Conservation (phyloP, 2,888 invertebrate genomes). For the Parochlus steinenii region DNA sequence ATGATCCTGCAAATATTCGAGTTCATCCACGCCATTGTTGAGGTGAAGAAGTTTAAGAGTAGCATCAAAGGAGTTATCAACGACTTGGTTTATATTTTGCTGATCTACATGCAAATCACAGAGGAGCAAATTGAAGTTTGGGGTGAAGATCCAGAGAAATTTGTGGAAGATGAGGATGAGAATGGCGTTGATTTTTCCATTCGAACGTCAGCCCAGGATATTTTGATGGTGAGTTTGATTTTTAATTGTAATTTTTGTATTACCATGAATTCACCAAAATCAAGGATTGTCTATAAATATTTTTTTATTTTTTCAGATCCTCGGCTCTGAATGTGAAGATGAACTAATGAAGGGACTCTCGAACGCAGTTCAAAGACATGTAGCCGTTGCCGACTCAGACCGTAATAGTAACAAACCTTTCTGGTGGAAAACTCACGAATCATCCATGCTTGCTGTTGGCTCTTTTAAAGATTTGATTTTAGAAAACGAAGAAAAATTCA, state of each 20-base stretch:
- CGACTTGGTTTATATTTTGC: slow-evolving; percentile 46
- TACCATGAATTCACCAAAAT: too few species aligned
- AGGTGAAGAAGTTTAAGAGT: slow-evolving; percentile 36
- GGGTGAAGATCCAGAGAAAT: slow-evolving; percentile 45
- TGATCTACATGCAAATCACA: slow-evolving; percentile 52
- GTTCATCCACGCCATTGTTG: slow-evolving; percentile 44
- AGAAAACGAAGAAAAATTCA: slow-evolving; percentile 25
- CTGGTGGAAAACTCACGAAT: slow-evolving; percentile 53
- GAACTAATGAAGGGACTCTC: slow-evolving; percentile 38
- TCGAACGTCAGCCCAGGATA: slow-evolving; percentile 46
- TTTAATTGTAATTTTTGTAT: neutral
- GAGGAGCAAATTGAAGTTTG: slow-evolving; percentile 47
- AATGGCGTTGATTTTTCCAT: slow-evolving; percentile 43
- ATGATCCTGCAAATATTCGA: slow-evolving; percentile 50
- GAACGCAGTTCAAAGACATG: slow-evolving; percentile 39
- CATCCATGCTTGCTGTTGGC: slow-evolving; percentile 44
- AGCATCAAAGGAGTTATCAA: slow-evolving; percentile 41
- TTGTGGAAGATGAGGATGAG: slow-evolving; percentile 52
- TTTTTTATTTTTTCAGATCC: slow-evolving; percentile 19
- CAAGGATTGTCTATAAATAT: too few species aligned
- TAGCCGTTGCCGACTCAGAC: slow-evolving; percentile 37
- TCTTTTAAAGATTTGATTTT: slow-evolving; percentile 31
- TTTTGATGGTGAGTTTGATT: slow-evolving; percentile 33
- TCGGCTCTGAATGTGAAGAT: slow-evolving; percentile 36
- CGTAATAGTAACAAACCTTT: slow-evolving; percentile 30